Evolutionary conservation across 37 sponge, comb jelly and placozoan species (phyloP).

Genomic region (Beroe ovata): DNA sequence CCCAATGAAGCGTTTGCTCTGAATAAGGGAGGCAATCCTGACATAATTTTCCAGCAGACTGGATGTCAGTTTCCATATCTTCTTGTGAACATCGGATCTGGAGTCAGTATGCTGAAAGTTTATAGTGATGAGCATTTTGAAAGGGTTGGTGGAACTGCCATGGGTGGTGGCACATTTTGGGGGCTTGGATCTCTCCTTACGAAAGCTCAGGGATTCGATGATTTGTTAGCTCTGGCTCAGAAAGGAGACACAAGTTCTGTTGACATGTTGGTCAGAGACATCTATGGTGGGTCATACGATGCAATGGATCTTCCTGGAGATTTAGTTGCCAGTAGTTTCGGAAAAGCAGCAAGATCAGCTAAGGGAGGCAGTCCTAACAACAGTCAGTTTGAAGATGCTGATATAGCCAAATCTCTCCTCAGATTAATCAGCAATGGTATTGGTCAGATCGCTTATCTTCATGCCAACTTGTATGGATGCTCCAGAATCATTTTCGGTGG

Average conservation of each 20-base stretch:
- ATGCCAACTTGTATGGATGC: constrained; percentile 65
- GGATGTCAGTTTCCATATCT: constrained; percentile 84
- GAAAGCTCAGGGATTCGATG: constrained; percentile 73
- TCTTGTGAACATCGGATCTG: constrained; percentile 97
- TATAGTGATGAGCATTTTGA: constrained; percentile 68
- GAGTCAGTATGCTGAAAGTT: constrained; percentile 87
- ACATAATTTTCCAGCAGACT: constrained; percentile 42
- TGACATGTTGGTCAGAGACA: constrained; percentile 92
- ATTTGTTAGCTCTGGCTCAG: constrained; percentile 77
- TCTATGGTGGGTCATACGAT: constrained; percentile 91
- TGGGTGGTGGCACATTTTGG: constrained; percentile 96
- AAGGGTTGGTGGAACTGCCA: constrained; percentile 92
- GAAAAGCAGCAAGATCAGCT: constrained; percentile 69
- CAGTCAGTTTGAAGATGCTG: constrained; percentile 73
- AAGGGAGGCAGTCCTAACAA: constrained; percentile 77
- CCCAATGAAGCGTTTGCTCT: constrained; percentile 89
- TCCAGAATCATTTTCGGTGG: constrained; percentile 65
- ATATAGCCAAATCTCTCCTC: constrained; percentile 84
- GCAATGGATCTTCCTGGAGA: constrained; percentile 83
- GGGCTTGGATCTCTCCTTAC: constrained; percentile 90
- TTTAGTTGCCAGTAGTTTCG: constrained; percentile 89
- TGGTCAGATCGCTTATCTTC: constrained; percentile 84
- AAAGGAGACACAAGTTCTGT: constrained; percentile 86
- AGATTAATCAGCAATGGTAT: constrained; percentile 95
- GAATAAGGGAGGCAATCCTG: constrained; percentile 71